A percentile compares a stretch with the other conserved stretches of the same genome.
Conservation (phyloP, 1,140 invertebrate species). For the Penaeus vannamei region DNA sequence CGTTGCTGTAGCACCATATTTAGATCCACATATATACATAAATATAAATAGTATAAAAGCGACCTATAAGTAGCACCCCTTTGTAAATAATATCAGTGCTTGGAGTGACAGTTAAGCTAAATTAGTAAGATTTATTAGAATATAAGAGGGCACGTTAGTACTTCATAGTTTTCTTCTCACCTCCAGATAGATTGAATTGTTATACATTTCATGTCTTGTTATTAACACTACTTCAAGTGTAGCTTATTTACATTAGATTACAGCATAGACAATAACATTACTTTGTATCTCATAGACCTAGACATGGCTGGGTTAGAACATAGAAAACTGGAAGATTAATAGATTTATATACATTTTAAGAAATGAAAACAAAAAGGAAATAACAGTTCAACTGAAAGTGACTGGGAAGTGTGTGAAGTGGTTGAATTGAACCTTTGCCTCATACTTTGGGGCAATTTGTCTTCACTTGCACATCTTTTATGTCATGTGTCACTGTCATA, state of each 20-base stretch:
- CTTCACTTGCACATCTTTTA: too few species aligned
- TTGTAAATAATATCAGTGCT: conserved; percentile 47
- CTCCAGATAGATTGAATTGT: conserved; percentile 1
- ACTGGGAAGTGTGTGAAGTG: too few species aligned
- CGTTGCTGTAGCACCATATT: conserved; percentile 31
- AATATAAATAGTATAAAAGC: conserved; percentile 25
- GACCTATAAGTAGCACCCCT: conserved; percentile 44
- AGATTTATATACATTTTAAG: too few species aligned
- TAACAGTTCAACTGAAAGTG: too few species aligned
- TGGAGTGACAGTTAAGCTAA: conserved; percentile 38
- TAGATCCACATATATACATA: conserved; percentile 23
- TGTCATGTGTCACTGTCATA: too few species aligned
- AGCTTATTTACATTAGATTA: conserved; percentile 6
- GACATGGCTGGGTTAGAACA: too few species aligned
- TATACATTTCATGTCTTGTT: conserved; percentile 7
- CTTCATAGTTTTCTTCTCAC: conserved; percentile 30
- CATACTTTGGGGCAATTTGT: too few species aligned
- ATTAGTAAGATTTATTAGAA: conserved; percentile 32
- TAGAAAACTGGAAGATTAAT: too few species aligned
- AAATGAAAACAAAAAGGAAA: too few species aligned
- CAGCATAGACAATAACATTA: too few species aligned
- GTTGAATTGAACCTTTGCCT: too few species aligned
- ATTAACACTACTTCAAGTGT: background rate
- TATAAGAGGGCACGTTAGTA: conserved; percentile 41
- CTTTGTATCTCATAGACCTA: too few species aligned